phyloP scores from a whole-genome alignment of 2,797 vertebrate genomes.

The Holocentrus rufus region DNA sequence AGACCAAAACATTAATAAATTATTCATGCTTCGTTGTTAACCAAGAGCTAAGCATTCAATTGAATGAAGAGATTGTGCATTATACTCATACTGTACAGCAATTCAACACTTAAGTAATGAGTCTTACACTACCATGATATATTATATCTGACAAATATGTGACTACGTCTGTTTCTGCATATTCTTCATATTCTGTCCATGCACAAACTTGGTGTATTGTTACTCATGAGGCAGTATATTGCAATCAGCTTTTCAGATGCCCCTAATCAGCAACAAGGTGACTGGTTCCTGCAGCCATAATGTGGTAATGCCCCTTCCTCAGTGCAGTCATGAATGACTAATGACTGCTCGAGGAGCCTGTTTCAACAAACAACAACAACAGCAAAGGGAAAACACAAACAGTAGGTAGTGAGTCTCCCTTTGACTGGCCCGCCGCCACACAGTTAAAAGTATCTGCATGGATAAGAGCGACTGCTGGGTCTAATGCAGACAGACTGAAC shows the following conservation, averaged over 20 bases:
- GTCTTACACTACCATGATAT: neutral
- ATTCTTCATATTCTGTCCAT: conserved; percentile 18
- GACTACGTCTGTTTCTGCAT: conserved; percentile 10
- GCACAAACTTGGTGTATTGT: conserved; percentile 17
- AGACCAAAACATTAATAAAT: conserved; percentile 51
- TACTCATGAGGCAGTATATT: conserved; percentile 37
- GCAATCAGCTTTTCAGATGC: conserved; percentile 47
- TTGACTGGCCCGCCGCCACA: conserved; percentile 23
- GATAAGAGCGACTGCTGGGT: conserved; percentile 45
- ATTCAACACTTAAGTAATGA: conserved; percentile 16
- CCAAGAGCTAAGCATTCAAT: conserved; percentile 38
- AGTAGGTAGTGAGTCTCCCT: conserved; percentile 43
- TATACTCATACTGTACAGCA: conserved; percentile 30
- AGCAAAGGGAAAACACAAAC: conserved; percentile 70
- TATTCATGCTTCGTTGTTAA: conserved; percentile 58
- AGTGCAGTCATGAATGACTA: conserved; percentile 77
- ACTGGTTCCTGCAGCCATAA: conserved; percentile 52
- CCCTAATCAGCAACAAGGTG: conserved; percentile 41
- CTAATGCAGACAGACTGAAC: conserved; percentile 51
- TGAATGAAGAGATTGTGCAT: conserved; percentile 35
- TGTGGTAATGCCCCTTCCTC: conserved; percentile 61
- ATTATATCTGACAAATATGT: conserved; percentile 18
- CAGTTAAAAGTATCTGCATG: conserved; percentile 27
- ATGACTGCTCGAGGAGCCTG: conserved; percentile 67
- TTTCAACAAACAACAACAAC: conserved; percentile 62